Evolutionary conservation across 2,113 vertebrate species (phyloP), one percentile per base, ranked within the genome.

Genomic region (Cyprinodon variegatus): DNA sequence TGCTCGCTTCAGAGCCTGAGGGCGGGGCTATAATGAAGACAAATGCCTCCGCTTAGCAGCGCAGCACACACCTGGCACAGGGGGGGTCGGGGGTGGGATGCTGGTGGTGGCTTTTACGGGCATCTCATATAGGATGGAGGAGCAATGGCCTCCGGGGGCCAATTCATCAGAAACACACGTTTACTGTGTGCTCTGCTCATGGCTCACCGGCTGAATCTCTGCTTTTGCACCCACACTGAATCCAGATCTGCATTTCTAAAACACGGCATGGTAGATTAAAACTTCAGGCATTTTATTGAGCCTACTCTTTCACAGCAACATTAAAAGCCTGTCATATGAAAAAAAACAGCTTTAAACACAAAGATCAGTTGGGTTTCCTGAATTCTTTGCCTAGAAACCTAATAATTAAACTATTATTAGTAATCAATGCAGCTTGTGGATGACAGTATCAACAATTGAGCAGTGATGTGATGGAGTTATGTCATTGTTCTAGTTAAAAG

Each of bases 11-110:
- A 70, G 70, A 66, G 77, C 81, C 85, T 68, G 83, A 81, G 79
- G 86, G 88, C 38, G 75, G 68, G 76, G 75, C 86, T 86, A 63
- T 86, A 85, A 91, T 90, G 85, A 88, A 92, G 90, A 90, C 60
- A 76, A 86, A 90, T 90, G 76, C 66, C 57, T 71, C 65, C 83
- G 79, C 86, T 90, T 89, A 89, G 75, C 69, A 61, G 71, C 39
- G 46, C 14, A 9, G 53, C 65, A 67, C 62, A 68, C 87, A 89
- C 59, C 88, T 86, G 86, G 81, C 53, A 59, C 79, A 63, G 73
- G 22, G 43, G 39, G 68, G 39, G 12, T 6, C 6, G 46, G 4
- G 20, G 36, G 4, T 3, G 50, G 46, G 46, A 20, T 59, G 38
- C 3, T 14, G 46, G 72, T 5, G 20, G 65, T 17, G 13, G 40